These are phyloP conservation scores for Caligus rogercresseyi DNA, from an alignment of 1,140 invertebrate species.

Conservation along the genomic window DNA sequence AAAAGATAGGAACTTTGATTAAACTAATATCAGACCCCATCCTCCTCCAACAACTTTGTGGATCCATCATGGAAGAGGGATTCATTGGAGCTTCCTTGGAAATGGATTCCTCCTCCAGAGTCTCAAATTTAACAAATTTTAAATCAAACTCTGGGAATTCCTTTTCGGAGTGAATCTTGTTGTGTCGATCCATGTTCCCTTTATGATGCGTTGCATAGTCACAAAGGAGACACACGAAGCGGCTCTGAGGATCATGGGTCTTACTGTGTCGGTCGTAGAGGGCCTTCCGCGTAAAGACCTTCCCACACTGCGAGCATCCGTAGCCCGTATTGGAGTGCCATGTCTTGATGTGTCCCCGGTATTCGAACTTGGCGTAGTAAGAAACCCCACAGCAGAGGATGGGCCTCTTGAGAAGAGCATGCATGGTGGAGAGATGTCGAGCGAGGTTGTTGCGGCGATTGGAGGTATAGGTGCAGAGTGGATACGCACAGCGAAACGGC, in stretches of 20 bases:
- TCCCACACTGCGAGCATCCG: constrained; percentile 30
- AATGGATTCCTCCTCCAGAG: too few relatives aligned
- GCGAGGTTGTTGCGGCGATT: constrained; percentile 35
- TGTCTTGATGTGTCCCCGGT: constrained; percentile 30
- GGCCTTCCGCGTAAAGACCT: constrained; percentile 33
- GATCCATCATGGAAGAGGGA: too few relatives aligned
- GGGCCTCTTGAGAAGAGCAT: constrained; percentile 29
- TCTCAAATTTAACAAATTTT: too few relatives aligned
- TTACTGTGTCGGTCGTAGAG: constrained; percentile 33
- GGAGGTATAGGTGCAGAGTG: constrained; percentile 32
- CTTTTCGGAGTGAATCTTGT: constrained; percentile 25
- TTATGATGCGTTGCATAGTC: constrained; percentile 36
- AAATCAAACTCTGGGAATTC: too few relatives aligned
- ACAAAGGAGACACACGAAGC: constrained; percentile 32
- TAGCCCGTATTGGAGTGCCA: constrained; percentile 32
- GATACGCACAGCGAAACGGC: constrained; percentile 20
- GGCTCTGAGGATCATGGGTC: constrained; percentile 32
- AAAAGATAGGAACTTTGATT: too few relatives aligned
- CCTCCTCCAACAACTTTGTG: too few relatives aligned
- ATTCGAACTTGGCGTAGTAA: constrained; percentile 32
- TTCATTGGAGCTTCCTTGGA: too few relatives aligned
- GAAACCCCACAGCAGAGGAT: constrained; percentile 32
- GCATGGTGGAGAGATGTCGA: constrained; percentile 34
- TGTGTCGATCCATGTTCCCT: constrained; percentile 34
- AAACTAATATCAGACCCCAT: too few relatives aligned